Evolutionary conservation across 2,113 vertebrate species (phyloP).

Genomic region (Diglossa brunneiventris): DNA sequence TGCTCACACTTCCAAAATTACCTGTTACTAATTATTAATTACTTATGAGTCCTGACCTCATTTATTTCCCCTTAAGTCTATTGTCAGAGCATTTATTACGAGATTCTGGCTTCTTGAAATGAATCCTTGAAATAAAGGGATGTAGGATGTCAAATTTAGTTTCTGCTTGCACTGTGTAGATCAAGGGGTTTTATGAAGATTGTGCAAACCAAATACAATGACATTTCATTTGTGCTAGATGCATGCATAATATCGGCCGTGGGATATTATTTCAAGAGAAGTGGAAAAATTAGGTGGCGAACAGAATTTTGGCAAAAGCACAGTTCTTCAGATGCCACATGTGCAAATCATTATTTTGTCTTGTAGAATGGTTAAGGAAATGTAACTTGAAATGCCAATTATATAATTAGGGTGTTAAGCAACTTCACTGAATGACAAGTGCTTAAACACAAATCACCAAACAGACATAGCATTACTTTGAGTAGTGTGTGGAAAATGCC

Average conservation of each 20-base stretch:
- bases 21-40: neutral
- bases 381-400: constrained; percentile 38
- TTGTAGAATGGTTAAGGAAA: constrained; percentile 11
- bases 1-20: neutral
- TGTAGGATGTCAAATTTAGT: neutral
- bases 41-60: neutral
- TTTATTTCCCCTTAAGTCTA: neutral
- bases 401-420: constrained; percentile 36
- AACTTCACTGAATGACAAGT: constrained; percentile 24
- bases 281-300: constrained; percentile 37
- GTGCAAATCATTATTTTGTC: constrained; percentile 46
- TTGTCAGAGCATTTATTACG: neutral
- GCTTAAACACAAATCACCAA: neutral
- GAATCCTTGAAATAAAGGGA: neutral
- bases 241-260: neutral
- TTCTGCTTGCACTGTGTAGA: neutral
- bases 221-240: neutral
- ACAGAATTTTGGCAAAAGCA: constrained; percentile 20
- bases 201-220: neutral
- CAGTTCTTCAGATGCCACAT: constrained; percentile 16
- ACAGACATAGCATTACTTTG: neutral
- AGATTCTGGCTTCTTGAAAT: neutral
- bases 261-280: neutral
- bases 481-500: neutral
- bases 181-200: neutral